Evolutionary conservation across 2,888 invertebrate species (phyloP), one percentile per base, ranked within the genome.

Genomic region (Tridacna crocea): DNA sequence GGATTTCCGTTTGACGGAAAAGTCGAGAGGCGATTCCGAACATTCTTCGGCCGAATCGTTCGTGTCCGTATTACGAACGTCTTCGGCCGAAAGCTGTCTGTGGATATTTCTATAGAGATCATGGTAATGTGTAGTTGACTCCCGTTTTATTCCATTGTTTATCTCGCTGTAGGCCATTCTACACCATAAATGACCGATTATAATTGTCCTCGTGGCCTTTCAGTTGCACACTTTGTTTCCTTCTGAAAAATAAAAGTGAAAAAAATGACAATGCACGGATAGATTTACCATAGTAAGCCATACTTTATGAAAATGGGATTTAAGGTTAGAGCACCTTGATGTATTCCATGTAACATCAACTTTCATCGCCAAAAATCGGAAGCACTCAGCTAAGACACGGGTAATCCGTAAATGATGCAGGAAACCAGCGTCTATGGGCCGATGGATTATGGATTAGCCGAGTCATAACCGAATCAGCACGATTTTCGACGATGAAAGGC

Each of bases 11-110:
- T 91, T 91, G 58, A 90, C 85, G 13, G 90, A 90, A 77, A 91
- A 91, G 79, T 91, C 91, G n/a, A 91, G 79, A 47, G 91, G 91
- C 12, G 87, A 88, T 61, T 91, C 89, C 19, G 83, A 85, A 11
- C 87, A 87, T 36, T 89, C 89, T 27, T 89, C 89, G 15, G 88
- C 87, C 12, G 88, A 88, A 76, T 88, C 87, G 60, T 80, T 84
- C 48, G 84, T 83, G 70, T 87, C 87, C 55, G 79, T 81, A 73
- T 86, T 86, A 19, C 86, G 77, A 10, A 80, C 78, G 66, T 84
- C 82, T 66, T 86, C 86, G 13, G 86, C 86, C 24, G 86, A 86
- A n/a, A 86, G 68, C 26, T 86, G 86, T 22, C 77, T 80, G n/a
- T 86, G 86, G n/a, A 86, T 47, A 26, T 70, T 70, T 3, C 51